A percentile compares a stretch with the other conserved stretches of the same genome.
These are phyloP conservation scores for Conomelus anceps DNA, from an alignment of 2,888 invertebrate species.

Conservation along the genomic window DNA sequence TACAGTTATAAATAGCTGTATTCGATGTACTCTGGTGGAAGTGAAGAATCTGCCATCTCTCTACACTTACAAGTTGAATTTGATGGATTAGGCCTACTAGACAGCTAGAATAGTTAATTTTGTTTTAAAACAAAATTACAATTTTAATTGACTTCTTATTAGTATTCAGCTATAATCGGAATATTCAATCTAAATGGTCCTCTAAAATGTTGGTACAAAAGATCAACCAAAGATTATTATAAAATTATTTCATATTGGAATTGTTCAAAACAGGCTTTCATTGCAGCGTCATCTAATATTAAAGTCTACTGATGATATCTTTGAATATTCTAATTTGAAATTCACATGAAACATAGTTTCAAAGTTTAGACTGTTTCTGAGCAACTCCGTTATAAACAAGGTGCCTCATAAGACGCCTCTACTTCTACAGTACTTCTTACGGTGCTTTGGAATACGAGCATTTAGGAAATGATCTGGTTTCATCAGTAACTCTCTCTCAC, in stretches of 20 bases:
- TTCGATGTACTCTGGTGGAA: no score
- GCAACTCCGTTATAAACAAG: not conserved
- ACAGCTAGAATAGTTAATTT: no score
- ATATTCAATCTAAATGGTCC: not conserved
- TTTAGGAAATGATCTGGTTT: not conserved
- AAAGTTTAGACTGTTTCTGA: not conserved
- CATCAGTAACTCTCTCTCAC: not conserved
- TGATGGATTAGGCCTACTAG: no score
- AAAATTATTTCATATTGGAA: no score
- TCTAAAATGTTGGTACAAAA: not conserved
- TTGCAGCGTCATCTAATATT: not conserved
- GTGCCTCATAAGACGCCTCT: not conserved
- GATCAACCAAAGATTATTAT: not conserved
- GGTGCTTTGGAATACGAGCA: not conserved
- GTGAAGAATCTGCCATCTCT: no score
- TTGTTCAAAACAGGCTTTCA: not conserved
- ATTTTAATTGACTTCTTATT: no score
- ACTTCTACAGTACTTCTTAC: not conserved
- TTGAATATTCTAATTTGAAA: not conserved
- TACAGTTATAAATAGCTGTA: no score
- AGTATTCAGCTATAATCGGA: not conserved
- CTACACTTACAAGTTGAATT: no score
- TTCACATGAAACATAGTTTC: not conserved
- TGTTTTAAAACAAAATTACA: no score
- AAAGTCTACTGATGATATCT: not conserved